Evolutionary conservation across 2,113 vertebrate genomes (phyloP).

Genomic region (Callipepla squamata): DNA sequence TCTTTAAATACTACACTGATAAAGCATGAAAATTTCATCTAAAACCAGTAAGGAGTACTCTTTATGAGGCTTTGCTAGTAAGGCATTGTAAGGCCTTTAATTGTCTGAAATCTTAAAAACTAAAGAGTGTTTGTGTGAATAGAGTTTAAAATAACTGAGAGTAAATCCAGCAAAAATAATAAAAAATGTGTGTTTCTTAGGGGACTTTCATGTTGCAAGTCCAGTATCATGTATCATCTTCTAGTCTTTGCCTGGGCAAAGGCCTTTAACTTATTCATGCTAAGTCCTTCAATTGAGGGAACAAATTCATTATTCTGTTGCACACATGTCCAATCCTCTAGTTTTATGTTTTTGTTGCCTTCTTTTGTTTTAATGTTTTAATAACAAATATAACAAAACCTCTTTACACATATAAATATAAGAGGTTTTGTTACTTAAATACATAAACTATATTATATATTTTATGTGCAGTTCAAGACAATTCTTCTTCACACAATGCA

Average conservation of each 20-base stretch:
- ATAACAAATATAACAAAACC: no score
- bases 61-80: neutral
- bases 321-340: no score
- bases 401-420: no score
- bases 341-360: no score
- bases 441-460: no score
- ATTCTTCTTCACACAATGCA: no score
- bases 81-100: neutral
- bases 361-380: no score
- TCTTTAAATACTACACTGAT: neutral
- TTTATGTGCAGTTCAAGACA: no score
- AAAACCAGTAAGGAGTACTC: conserved; percentile 10
- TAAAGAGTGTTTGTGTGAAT: neutral
- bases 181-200: neutral
- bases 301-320: neutral
- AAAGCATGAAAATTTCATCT: neutral
- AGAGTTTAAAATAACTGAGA: neutral
- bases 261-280: neutral
- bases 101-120: conserved; percentile 23
- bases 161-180: conserved; percentile 5
- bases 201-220: neutral
- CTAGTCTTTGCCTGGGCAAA: neutral
- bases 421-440: no score
- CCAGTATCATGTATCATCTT: neutral
- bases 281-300: neutral